A percentile compares a stretch with the other conserved stretches of the same genome.
Evolutionary conservation across 2,113 vertebrate species (phyloP).

Genomic region (Myrmecobius fasciatus): DNA sequence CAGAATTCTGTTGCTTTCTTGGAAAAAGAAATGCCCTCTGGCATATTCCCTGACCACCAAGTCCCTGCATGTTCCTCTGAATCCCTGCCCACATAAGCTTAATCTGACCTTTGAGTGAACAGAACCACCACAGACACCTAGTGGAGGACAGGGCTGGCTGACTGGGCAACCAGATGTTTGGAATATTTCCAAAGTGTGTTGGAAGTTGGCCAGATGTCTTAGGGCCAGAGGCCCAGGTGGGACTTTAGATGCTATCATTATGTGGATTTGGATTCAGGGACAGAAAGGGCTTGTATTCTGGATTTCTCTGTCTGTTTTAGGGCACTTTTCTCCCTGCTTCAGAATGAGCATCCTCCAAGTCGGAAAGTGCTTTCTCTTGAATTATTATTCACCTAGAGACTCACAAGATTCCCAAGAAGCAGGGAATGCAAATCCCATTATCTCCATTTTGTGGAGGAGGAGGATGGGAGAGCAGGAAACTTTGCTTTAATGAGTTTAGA

Average conservation of each 20-base stretch:
- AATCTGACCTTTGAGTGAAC: neutral
- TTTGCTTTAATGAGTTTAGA: neutral
- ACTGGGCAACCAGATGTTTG: neutral
- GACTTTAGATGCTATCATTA: neutral
- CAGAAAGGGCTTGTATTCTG: neutral
- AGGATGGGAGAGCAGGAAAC: neutral
- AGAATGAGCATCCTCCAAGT: neutral
- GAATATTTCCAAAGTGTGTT: neutral
- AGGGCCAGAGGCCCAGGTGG: neutral
- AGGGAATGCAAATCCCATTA: neutral
- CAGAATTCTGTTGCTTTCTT: slow-evolving; percentile 40
- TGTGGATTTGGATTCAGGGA: neutral
- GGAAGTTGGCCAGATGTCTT: neutral
- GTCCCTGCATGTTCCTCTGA: neutral
- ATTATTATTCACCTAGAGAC: neutral
- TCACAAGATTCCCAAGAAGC: neutral
- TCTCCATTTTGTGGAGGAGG: neutral
- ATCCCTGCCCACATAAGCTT: neutral
- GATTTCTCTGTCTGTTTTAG: slow-evolving; percentile 11
- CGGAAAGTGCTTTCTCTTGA: neutral
- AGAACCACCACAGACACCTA: slow-evolving; percentile 6
- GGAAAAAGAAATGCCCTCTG: slow-evolving; percentile 13
- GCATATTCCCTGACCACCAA: slow-evolving; percentile 16
- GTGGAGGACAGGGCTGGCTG: slow-evolving; percentile 15
- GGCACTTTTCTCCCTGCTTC: slow-evolving; percentile 25